Base-by-base conservation (phyloP, 2,113 vertebrate species). In the Leucopternis melanops region DNA sequence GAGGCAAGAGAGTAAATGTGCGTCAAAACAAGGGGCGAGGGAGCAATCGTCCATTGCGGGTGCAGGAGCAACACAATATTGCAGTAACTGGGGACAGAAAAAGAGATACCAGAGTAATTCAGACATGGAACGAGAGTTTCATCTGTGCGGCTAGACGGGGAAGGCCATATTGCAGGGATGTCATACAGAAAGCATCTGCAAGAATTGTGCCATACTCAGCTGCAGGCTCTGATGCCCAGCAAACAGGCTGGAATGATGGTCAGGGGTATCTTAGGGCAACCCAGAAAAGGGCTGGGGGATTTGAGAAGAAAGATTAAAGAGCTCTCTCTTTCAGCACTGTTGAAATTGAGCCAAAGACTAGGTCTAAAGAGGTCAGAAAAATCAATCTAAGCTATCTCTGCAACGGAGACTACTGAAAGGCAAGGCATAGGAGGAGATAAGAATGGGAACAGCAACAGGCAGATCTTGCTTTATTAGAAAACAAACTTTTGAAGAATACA, bases 101-200 rank as follows among this genome's bases (percentile, higher is more conserved):
- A 25, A 55, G 31, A 50, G 59, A 75, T 25, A 69, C 2, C 1
- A 4, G 44, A 72, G 44, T 54, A 74, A 74, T 4, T 18, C 55
- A 74, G 55, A 74, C 14, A 18, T 6, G 13, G 75, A 57, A 52
- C 4, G 13, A 59, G n/a, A 79, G 23, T 69, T 73, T 38, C 1
- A 0, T 34, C 74, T 65, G 55, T 31, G 29, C 2, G 1, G 61
- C 36, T 5, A 52, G 81, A 65, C 5, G 1, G 2, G n/a, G 38
- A 50, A 77, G 32, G 50, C 47, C 9, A 8, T 38, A 74, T 44
- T 55, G 80, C 57, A 63, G 38, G 14, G 44, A 70, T 1, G 2
- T 54, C 58, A 47, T 8, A 59, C 36, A n/a, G 52, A 78, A 74
- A 71, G 32, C 57, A 84, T 21, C 31, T 62, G 55, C 65, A 59